Percentiles rank a stretch among this genome's conserved stretches.
phyloP scores from a whole-genome alignment of 2,888 invertebrate species.

The Phaonia tiefii region DNA sequence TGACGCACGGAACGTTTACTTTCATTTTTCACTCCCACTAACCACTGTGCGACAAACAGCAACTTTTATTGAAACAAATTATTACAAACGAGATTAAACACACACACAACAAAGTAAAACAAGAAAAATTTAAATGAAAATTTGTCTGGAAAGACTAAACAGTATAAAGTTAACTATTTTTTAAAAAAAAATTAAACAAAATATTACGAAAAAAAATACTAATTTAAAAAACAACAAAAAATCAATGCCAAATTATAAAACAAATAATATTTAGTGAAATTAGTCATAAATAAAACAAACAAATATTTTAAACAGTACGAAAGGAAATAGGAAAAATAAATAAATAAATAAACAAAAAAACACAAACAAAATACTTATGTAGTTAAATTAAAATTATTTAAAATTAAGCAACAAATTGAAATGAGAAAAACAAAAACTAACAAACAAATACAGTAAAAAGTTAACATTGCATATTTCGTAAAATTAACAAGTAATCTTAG shows the following conservation, averaged over 20 bases:
- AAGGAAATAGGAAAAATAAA: conserved; percentile 29
- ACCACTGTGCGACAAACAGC: conserved; percentile 44
- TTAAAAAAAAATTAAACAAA: conserved; percentile 65
- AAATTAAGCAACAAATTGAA: conserved; percentile 36
- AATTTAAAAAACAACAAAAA: conserved; percentile 38
- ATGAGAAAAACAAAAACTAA: not conserved
- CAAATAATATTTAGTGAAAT: conserved; percentile 60
- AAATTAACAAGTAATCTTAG: conserved; percentile 5
- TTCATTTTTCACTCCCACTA: not conserved
- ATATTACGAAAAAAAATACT: not conserved
- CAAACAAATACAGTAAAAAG: conserved; percentile 65
- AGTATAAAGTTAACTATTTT: conserved; percentile 80
- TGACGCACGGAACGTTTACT: too few species aligned
- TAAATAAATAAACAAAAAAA: conserved; percentile 43
- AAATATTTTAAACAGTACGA: conserved; percentile 57
- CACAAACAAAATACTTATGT: conserved; percentile 54
- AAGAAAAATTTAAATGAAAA: conserved; percentile 44
- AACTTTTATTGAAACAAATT: conserved; percentile 32
- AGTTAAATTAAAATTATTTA: conserved; percentile 56
- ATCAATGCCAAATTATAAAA: conserved; percentile 66
- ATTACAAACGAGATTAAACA: conserved; percentile 30
- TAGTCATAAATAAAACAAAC: conserved; percentile 56
- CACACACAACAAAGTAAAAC: conserved; percentile 45
- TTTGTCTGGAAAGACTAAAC: conserved; percentile 69
- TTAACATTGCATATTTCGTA: conserved; percentile 67